These are phyloP conservation scores for Micoletzkya japonica DNA, from an alignment of 2,888 invertebrate genomes.

Conservation along the genomic window DNA sequence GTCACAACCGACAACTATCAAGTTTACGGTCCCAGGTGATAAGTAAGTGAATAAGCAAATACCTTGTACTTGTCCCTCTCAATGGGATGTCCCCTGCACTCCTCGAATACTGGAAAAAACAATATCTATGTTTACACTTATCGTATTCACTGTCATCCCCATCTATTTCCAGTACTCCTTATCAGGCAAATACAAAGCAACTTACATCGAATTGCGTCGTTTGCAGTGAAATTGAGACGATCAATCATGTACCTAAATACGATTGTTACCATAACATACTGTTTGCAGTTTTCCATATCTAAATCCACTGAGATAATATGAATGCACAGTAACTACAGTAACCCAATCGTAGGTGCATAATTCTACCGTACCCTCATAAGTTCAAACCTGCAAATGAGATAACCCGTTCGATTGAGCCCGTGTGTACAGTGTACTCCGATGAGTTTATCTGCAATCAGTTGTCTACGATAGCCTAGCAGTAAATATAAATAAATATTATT, in stretches of 20 bases:
- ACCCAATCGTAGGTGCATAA: not conserved
- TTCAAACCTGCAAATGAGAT: constrained; percentile 67
- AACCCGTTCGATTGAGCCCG: constrained; percentile 69
- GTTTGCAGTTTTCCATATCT: not conserved
- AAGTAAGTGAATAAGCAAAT: not conserved
- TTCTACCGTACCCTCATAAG: no score
- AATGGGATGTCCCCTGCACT: constrained; percentile 64
- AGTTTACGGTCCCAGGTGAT: not conserved
- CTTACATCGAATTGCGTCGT: constrained; percentile 39
- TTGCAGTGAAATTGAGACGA: constrained; percentile 36
- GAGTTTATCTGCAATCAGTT: constrained; percentile 60
- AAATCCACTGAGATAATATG: not conserved
- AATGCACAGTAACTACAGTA: not conserved
- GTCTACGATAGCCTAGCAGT: not conserved
- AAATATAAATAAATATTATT: not conserved
- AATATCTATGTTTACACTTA: not conserved
- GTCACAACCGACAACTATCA: not conserved
- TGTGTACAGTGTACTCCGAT: constrained; percentile 70
- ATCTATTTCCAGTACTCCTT: not conserved
- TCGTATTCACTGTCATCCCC: no score
- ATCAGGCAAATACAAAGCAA: not conserved
- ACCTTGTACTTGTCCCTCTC: constrained; percentile 64
- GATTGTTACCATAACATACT: no score
- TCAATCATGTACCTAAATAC: constrained; percentile 33
- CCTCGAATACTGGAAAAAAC: constrained; percentile 58